A percentile compares a stretch with the other conserved stretches of the same genome.
Evolutionary conservation across 1,140 invertebrate species (phyloP).

Genomic region (Gonatopus flavifemur): DNA sequence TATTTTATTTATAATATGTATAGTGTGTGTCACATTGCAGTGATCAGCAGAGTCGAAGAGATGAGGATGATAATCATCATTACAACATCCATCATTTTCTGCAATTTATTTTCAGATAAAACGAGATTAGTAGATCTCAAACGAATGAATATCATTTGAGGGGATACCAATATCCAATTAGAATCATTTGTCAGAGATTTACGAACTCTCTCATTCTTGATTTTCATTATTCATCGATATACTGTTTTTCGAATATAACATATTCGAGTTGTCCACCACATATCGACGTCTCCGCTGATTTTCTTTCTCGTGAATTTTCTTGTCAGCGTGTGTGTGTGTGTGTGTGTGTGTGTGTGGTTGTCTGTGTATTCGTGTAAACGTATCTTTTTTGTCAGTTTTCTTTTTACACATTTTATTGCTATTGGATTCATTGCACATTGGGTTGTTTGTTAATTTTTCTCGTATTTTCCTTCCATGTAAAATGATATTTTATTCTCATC

Average conservation of each 20-base stretch:
- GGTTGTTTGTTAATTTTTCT: too few relatives aligned
- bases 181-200: conserved; percentile 8
- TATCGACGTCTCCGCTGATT: conserved; percentile 29
- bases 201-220: not conserved
- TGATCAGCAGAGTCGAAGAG: conserved; percentile 32
- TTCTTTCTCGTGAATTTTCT: conserved; percentile 1
- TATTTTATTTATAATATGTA: conserved; percentile 41
- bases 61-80: too few relatives aligned
- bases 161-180: too few relatives aligned
- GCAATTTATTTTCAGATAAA: too few relatives aligned
- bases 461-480: conserved; percentile 34
- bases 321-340: conserved; percentile 5
- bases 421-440: conserved; percentile 53
- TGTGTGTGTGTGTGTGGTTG: not conserved
- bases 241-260: conserved; percentile 6
- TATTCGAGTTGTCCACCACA: conserved; percentile 12
- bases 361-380: not conserved
- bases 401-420: conserved; percentile 52
- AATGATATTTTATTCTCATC: conserved; percentile 33
- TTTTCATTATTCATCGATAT: conserved; percentile 15
- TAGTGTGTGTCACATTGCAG: conserved; percentile 38
- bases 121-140: too few relatives aligned
- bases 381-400: conserved; percentile 15
- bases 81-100: too few relatives aligned
- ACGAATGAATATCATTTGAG: too few relatives aligned